phyloP scores from a whole-genome alignment of 1,140 invertebrate genomes.

The Zaprionus tsacasi region DNA sequence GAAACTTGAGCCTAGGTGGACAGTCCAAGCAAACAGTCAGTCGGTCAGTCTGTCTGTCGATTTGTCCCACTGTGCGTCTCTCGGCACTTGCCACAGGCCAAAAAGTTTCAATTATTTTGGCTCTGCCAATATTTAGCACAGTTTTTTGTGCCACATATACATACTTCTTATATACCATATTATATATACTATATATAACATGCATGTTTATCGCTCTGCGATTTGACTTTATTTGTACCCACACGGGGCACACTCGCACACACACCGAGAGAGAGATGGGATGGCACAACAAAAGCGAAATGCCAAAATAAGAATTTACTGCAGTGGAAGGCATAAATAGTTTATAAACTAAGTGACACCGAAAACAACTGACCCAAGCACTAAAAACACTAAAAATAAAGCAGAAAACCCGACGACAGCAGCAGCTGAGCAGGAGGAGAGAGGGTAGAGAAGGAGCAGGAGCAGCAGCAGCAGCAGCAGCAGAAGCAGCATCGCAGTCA shows the following conservation, averaged over 20 bases:
- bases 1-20: slow-evolving; percentile 22
- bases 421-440: slow-evolving; percentile 26
- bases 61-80: background rate
- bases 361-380: slow-evolving; percentile 70
- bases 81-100: slow-evolving; percentile 6
- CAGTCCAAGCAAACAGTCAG: background rate
- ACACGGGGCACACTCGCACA: slow-evolving; percentile 13
- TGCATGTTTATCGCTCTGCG: slow-evolving; percentile 38
- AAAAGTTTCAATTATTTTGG: slow-evolving; percentile 60
- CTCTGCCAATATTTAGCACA: slow-evolving; percentile 30
- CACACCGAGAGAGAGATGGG: background rate
- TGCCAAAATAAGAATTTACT: slow-evolving; percentile 71
- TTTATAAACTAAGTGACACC: slow-evolving; percentile 72
- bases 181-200: slow-evolving; percentile 4
- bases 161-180: background rate
- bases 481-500: slow-evolving; percentile 35
- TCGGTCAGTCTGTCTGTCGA: background rate
- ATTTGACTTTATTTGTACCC: slow-evolving; percentile 47
- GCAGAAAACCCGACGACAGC: slow-evolving; percentile 48
- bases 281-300: slow-evolving; percentile 54
- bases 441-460: slow-evolving; percentile 10
- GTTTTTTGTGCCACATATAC: slow-evolving; percentile 11
- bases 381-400: slow-evolving; percentile 69
- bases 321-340: slow-evolving; percentile 70
- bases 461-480: background rate